Evolutionary conservation across 2,797 vertebrate species (phyloP), one percentile per base, ranked within the genome.

Genomic region (Bovichtus diacanthus): DNA sequence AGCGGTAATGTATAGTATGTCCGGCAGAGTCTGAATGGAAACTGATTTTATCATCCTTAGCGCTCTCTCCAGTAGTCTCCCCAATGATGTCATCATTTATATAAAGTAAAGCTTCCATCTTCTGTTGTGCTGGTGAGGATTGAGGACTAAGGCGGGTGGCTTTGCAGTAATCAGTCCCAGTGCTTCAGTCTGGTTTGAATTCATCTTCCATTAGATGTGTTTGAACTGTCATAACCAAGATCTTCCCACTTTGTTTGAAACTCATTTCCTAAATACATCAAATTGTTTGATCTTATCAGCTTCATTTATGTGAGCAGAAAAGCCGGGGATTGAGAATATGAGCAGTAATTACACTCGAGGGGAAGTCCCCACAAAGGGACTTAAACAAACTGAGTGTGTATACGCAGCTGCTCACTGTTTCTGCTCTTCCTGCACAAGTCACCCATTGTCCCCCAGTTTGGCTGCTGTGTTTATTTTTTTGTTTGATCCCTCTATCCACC

Each of bases 351-450:
- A 79, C 74, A 64, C 82, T 70, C 62, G n/a, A 87, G 73, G 81
- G 91, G 86, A 93, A 93, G 89, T 88, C 85, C 79, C 80, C 66
- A 76, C 87, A 90, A 87, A 90, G 78, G 70, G 49, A 83, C 74
- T 89, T 77, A 85, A 92, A 92, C 86, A 90, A 85, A 83, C 78
- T 62, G 61, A 18, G 81, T 78, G 84, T 77, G 84, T 91, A 86
- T 90, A 55, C 90, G 88, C 89, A 88, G 89, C 88, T 93, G 87
- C 74, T 89, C 62, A 4, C 56, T 76, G 76, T 78, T 79, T 88
- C 78, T 51, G 84, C 74, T 84, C 84, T 90, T 88, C 56, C 76
- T 90, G 76, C 83, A 91, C 83, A 84, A 88, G 81, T 88, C 80
- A 9, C 58, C 84, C 88, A 88, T 90, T 92, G 88, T 78, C 80